Conservation (phyloP, 1,140 invertebrate species). For the Triops cancriformis region DNA sequence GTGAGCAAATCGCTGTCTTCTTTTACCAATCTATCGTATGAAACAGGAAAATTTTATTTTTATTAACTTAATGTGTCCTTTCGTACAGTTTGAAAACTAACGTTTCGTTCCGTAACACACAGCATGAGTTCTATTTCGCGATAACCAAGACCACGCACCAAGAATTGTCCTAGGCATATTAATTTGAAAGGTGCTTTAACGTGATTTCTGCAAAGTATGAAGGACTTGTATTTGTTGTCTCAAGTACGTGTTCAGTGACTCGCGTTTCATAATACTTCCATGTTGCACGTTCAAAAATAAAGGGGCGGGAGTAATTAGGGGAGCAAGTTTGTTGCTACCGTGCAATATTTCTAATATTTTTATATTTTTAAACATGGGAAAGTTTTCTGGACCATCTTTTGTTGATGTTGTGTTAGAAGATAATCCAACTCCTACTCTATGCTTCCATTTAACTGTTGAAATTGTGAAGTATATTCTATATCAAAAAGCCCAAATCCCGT, state of each 20-base stretch:
- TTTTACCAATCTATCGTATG: too few relatives aligned
- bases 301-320: background rate
- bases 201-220: too few relatives aligned
- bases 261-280: background rate
- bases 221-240: too few relatives aligned
- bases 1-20: too few relatives aligned
- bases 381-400: background rate
- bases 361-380: background rate
- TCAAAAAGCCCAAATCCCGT: slow-evolving; percentile 22
- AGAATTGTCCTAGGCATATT: too few relatives aligned
- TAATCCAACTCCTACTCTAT: background rate
- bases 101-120: too few relatives aligned
- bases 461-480: slow-evolving; percentile 23
- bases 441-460: slow-evolving; percentile 7
- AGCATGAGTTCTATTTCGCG: too few relatives aligned
- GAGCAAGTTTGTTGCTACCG: background rate
- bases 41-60: too few relatives aligned
- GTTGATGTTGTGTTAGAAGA: background rate
- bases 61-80: too few relatives aligned
- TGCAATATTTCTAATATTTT: background rate
- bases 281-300: background rate
- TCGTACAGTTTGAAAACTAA: too few relatives aligned
- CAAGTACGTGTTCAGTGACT: background rate
- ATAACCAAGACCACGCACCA: too few relatives aligned
- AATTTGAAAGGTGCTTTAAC: too few relatives aligned